Evolutionary conservation across 2,113 vertebrate species (phyloP).

Genomic region (Myotis lucifugus): DNA sequence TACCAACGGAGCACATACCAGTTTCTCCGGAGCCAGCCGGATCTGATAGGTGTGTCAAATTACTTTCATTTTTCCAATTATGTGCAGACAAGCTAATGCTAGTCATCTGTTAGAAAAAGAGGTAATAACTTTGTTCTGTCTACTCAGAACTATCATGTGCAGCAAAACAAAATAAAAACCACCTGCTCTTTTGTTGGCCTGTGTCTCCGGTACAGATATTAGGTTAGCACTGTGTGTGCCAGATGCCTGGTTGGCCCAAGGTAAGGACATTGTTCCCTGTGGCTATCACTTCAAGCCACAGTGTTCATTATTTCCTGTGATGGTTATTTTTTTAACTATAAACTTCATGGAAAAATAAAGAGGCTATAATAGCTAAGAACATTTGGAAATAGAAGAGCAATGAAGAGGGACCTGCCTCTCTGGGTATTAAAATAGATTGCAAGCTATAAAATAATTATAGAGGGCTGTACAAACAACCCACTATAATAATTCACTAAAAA

Average conservation of each 20-base stretch:
- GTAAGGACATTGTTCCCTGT: not conserved
- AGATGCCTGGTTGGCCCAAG: not conserved
- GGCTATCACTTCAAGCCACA: not conserved
- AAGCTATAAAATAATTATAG: conserved; percentile 32
- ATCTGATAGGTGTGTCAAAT: not conserved
- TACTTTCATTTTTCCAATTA: not conserved
- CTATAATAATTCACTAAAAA: not conserved
- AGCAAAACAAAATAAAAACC: not conserved
- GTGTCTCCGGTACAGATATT: not conserved
- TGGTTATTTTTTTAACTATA: not conserved
- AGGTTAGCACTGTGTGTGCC: not conserved
- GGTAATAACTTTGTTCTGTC: not conserved
- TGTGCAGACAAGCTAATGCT: not conserved
- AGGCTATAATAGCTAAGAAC: not conserved
- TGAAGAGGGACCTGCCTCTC: not conserved
- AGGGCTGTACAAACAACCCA: not conserved
- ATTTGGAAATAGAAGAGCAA: not conserved
- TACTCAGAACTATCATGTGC: not conserved
- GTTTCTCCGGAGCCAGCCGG: not conserved
- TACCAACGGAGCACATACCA: not conserved
- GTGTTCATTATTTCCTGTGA: not conserved
- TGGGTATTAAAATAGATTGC: not conserved
- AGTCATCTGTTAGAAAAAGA: not conserved
- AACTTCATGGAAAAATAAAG: not conserved
- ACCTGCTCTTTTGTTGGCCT: not conserved